Evolutionary conservation across 2,888 invertebrate species (phyloP), one percentile per base, ranked within the genome.

Genomic region (Chrysolina oricalcia): DNA sequence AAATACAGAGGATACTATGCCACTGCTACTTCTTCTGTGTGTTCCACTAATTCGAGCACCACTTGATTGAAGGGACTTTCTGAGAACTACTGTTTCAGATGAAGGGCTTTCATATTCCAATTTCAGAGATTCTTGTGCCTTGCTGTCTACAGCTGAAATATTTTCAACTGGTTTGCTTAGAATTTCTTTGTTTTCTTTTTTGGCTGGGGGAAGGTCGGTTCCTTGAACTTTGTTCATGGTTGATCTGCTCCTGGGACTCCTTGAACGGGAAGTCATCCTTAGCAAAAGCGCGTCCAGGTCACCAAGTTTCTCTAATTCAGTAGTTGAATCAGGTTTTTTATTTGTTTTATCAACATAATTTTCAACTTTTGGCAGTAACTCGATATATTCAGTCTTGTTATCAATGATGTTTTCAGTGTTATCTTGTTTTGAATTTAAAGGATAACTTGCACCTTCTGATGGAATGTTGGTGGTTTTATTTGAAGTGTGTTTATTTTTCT

Each of bases 201-300:
- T 9, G 17, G 11, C 40, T 9, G n/a, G 41, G 5, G 35, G 6
- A 9, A 40, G 2, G 40, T 35, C 46, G 13, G 43, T n/a, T 27
- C 23, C 48, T 19, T 48, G 48, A 21, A 23, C 43, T 21, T 35
- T 43, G 27, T 62, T 50, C n/a, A n/a, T 5, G n/a, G 35, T 53
- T 53, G 9, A 17, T 17, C 41, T 27, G 21, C n/a, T 56, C 11
- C 11, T 35, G 11, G 23, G 15, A 27, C 15, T 15, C 8, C 40
- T 40, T 43, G 41, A 9, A 9, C 10, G 56, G 11, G 46, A 13
- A 9, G 17, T 21, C 40, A 59, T 59, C 41, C 43, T 70, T 2
- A 35, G 19, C 19, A 70, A 41, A 23, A 70, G 9, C 2, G 70
- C 11, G 9, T 70, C 70, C 41, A 70, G 23, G 21, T 70, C 70